Evolutionary conservation across 2,888 invertebrate genomes (phyloP), one percentile per base, ranked within the genome.

Genomic region (Andrena trimmerana): DNA sequence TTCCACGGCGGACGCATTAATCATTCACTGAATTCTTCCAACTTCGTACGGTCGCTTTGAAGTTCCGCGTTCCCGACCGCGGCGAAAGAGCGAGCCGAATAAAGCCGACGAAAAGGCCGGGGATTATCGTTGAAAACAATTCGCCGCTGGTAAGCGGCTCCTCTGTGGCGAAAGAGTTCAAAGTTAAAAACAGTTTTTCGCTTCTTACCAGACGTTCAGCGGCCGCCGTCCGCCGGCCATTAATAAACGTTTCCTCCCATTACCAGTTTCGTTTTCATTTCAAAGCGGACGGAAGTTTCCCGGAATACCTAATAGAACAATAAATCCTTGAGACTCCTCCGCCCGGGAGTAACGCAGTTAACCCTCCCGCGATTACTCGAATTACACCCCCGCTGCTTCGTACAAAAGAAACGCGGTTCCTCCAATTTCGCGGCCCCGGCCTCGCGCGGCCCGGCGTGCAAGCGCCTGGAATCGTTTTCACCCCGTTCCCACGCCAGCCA

Each of bases 1-100:
- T 66, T 50, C 36, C 54, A 31, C 13, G 24, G 33, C 29, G 27
- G n/a, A 75, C 31, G 57, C 69, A 42, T 79, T 79, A 73, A 78
- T 73, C 75, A 59, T 70, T 65, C 65, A 3, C 8, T 10, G 75
- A 63, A 65, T 79, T 79, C 8, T 31, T 36, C 29, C n/a, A 7
- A 20, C 20, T 60, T 54, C 16, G 13, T 20, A 13, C 6, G n/a
- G n/a, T 29, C 24, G 48, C 5, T 60, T 59, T 50, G 36, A 33
- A 71, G 16, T 27, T 24, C 10, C 42, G 5, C 42, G 24, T 33
- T 33, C 24, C 5, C 3, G 7, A n/a, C 24, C 2, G 24, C 24
- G 60, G 13, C 13, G 2, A 31, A 16, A 7, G n/a, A 29, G n/a
- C 8, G 31, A 8, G 20, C 5, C 52, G 52, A 52, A 20, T 20